phyloP scores from a whole-genome alignment of 2,797 vertebrate species.

The Xyrichtys novacula region DNA sequence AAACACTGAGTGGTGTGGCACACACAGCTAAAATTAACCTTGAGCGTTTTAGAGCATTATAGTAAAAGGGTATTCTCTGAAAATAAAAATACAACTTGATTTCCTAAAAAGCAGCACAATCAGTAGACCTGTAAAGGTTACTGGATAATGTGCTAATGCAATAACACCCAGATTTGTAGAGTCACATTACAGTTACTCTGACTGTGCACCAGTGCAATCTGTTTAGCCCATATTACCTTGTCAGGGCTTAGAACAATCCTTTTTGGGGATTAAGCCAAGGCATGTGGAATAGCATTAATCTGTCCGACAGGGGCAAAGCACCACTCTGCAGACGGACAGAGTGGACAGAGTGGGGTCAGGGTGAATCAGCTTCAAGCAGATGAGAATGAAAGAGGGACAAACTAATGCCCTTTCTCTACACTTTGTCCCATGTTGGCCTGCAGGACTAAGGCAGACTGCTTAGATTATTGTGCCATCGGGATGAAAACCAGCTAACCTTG shows the following conservation, averaged over 20 bases:
- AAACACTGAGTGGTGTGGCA: conserved; percentile 28
- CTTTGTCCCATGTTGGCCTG: conserved; percentile 37
- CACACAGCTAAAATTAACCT: neutral
- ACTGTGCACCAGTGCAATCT: conserved; percentile 73
- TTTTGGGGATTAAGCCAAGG: conserved; percentile 80
- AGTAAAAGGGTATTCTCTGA: neutral
- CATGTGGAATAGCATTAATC: conserved; percentile 77
- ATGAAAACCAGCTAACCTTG: conserved; percentile 48
- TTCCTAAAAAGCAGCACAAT: conserved; percentile 1
- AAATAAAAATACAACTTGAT: neutral
- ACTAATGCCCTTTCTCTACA: conserved; percentile 58
- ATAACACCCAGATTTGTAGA: conserved; percentile 76
- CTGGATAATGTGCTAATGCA: conserved; percentile 72
- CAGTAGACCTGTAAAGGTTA: conserved; percentile 56
- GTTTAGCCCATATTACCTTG: conserved; percentile 80
- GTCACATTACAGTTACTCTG: conserved; percentile 75
- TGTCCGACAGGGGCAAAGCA: conserved; percentile 58
- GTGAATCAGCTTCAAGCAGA: conserved; percentile 42
- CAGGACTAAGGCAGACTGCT: conserved; percentile 50
- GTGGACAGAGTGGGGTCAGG: conserved; percentile 46
- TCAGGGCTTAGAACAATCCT: conserved; percentile 81
- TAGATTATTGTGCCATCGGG: conserved; percentile 54
- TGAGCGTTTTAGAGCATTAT: neutral
- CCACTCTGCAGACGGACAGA: conserved; percentile 32
- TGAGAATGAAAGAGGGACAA: conserved; percentile 39